phyloP scores from a whole-genome alignment of 2,113 vertebrate genomes.

The Aramus guarauna region DNA sequence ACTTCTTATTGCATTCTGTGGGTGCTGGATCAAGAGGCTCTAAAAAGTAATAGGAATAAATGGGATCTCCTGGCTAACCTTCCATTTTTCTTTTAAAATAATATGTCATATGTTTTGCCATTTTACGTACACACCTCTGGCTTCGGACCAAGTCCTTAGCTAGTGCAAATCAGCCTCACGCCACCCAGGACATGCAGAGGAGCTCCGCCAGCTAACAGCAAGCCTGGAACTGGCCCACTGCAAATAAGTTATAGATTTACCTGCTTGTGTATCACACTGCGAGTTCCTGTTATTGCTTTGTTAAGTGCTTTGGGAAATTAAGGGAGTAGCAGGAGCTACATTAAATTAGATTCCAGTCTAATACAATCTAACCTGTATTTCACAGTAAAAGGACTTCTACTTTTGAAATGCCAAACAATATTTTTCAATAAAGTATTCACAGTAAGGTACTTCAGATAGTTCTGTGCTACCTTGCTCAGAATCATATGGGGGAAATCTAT shows the following conservation, averaged over 20 bases:
- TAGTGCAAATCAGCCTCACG: not conserved
- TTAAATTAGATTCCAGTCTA: conserved; percentile 6
- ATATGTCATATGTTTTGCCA: not conserved
- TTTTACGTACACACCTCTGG: not conserved
- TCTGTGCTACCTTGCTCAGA: not conserved
- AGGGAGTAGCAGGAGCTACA: not conserved
- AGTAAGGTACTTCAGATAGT: not conserved
- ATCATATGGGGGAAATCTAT: not conserved
- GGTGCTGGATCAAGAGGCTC: not conserved
- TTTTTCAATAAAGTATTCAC: not conserved
- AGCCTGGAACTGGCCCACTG: not conserved
- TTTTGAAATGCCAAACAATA: conserved; percentile 3
- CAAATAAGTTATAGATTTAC: not conserved
- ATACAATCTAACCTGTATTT: not conserved
- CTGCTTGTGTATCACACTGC: not conserved
- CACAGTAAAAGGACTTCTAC: not conserved
- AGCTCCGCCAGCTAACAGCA: not conserved
- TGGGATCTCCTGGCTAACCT: not conserved
- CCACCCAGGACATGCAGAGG: not conserved
- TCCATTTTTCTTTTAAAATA: not conserved
- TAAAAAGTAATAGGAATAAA: not conserved
- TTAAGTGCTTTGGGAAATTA: conserved; percentile 25
- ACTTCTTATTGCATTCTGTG: not conserved
- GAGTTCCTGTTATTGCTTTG: not conserved
- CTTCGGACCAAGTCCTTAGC: not conserved